These are phyloP conservation scores for Aptenodytes patagonicus DNA, from an alignment of 2,113 vertebrate genomes.

Conservation along the genomic window DNA sequence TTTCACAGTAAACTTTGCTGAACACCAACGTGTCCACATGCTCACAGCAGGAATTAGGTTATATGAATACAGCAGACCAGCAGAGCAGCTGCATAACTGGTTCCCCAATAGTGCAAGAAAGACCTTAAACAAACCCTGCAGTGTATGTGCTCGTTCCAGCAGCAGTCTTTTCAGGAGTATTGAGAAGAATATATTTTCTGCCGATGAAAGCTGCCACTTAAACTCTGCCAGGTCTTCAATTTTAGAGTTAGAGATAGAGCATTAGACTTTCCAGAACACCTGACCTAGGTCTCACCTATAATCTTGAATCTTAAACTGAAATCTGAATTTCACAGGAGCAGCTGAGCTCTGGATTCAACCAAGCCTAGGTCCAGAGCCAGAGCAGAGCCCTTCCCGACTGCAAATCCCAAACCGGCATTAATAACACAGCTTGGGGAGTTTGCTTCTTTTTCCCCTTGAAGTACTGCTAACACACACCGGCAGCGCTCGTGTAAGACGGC, in stretches of 20 bases:
- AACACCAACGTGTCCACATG: accelerated
- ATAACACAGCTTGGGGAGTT: not conserved
- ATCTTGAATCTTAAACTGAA: not conserved
- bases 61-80: not conserved
- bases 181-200: not conserved
- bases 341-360: not conserved
- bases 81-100: not conserved
- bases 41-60: not conserved
- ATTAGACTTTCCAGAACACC: not conserved
- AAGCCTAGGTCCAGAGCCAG: not conserved
- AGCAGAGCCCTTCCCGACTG: not conserved
- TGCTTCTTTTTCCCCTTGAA: not conserved
- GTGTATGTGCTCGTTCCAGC: not conserved
- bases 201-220: not conserved
- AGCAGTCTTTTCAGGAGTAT: not conserved
- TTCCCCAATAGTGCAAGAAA: not conserved
- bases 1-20: not conserved
- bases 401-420: not conserved
- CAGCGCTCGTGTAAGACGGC: accelerated
- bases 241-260: not conserved
- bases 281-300: not conserved
- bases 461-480: not conserved
- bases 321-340: not conserved
- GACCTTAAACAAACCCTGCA: not conserved
- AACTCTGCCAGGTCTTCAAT: not conserved